Base-by-base conservation (phyloP, 2,113 vertebrate species). In the Regulus satrapa region DNA sequence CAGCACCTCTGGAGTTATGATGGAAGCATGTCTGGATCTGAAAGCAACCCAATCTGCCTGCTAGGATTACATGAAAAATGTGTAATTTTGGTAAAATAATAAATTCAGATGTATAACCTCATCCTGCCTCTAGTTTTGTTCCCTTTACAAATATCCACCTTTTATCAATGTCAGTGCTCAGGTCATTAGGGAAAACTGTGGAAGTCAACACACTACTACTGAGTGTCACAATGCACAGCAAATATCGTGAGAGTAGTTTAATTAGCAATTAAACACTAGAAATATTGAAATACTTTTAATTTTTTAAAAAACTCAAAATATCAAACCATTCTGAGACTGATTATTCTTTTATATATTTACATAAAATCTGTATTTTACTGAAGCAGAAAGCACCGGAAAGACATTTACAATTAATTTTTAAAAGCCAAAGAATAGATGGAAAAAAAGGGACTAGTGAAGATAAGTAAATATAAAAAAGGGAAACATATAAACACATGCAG, bases 71-170 rank as follows among this genome's bases (percentile, higher is more conserved):
- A 54, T 21, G 63, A 69, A 76, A 76, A 86, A 62, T 6, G 9
- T 2, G 0, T 8, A 2, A 56, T 46, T 83, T 64, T 16, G 18
- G 29, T 45, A 34, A n/a, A 49, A 51, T 0, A 2, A 20, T 68
- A 64, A 49, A 64, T 45, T 52, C 18, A 52, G 36, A 41, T 32
- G 7, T 13, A 54, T 25, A 64, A 68, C 21, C 0, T 1, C 6
- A 61, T n/a, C 34, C 62, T 71, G 17, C 14, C 15, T 43, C 63
- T 12, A 43, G n/a, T 23, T 77, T 32, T 79, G 4, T 85, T 66
- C 26, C n/a, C 58, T 75, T 78, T 69, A 71, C 84, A 80, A 87
- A 19, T 4, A 36, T 0, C 16, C 6, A 46, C 36, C 11, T 88
- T 51, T 79, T 56, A n/a, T 43, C 38, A 75, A 21, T 12, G 26